Conservation (phyloP, 2,113 vertebrate species). For the Fregetta grallaria region DNA sequence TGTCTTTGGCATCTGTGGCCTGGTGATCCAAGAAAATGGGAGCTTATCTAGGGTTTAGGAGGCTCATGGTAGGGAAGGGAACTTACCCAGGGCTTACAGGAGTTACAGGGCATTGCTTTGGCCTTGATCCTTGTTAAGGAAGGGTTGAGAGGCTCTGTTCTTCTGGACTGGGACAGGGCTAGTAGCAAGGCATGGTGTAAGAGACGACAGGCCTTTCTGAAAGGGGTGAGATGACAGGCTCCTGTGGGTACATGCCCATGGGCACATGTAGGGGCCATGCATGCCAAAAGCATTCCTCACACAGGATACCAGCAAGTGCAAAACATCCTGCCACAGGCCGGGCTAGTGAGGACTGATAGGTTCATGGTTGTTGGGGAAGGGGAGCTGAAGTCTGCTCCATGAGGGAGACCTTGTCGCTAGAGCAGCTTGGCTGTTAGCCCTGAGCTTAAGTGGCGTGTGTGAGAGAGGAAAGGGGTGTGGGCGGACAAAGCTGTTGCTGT, state of each 20-base stretch:
- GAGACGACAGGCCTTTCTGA: not conserved
- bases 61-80: not conserved
- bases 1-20: not conserved
- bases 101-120: not conserved
- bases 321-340: not conserved
- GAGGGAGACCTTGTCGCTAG: not conserved
- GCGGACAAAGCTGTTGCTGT: not conserved
- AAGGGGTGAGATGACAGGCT: not conserved
- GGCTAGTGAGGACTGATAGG: not conserved
- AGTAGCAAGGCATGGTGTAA: not conserved
- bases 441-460: not conserved
- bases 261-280: not conserved
- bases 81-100: not conserved
- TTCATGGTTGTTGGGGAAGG: not conserved
- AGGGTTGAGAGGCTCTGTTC: not conserved
- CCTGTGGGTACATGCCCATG: not conserved
- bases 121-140: not conserved
- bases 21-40: not conserved
- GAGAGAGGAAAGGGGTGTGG: not conserved
- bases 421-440: not conserved
- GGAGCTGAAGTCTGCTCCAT: not conserved
- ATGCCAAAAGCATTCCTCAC: not conserved
- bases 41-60: not conserved
- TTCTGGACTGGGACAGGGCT: not conserved
- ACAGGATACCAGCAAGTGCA: not conserved